phyloP scores from a whole-genome alignment of 2,888 invertebrate species.

The Seira sanloemensis region DNA sequence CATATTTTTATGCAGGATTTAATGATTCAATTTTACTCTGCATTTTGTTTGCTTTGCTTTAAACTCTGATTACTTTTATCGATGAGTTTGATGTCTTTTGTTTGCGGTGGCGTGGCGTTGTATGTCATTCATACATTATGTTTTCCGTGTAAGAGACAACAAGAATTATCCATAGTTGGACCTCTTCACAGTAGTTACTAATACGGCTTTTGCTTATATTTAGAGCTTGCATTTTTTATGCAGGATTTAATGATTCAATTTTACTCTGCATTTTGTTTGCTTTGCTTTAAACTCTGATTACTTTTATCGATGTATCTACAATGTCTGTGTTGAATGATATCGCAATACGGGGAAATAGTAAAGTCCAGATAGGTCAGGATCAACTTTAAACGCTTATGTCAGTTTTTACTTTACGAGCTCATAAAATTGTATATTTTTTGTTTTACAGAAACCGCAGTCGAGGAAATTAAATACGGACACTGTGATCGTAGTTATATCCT shows the following conservation, averaged over 20 bases:
- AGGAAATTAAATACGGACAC: neutral
- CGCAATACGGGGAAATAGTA: neutral
- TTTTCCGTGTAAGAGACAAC: neutral
- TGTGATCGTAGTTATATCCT: neutral
- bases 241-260: neutral
- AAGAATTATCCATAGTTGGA: neutral
- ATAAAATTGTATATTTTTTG: slow-evolving; percentile 13
- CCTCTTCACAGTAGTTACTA: too few relatives aligned
- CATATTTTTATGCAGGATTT: neutral
- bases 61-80: neutral
- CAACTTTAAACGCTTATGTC: neutral
- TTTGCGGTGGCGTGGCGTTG: slow-evolving; percentile 39
- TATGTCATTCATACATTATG: slow-evolving; percentile 26
- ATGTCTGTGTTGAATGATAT: neutral
- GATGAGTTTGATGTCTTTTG: neutral
- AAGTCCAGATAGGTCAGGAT: slow-evolving; percentile 36
- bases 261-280: too few relatives aligned
- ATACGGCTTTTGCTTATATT: neutral
- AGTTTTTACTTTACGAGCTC: neutral
- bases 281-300: slow-evolving; percentile 3
- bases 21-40: slow-evolving; percentile 1
- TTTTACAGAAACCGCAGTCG: neutral
- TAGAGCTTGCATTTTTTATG: neutral
- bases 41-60: slow-evolving; percentile 8
- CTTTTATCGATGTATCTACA: neutral